Conservation (phyloP, 2,797 vertebrate genomes). For the Halcyon badia region DNA sequence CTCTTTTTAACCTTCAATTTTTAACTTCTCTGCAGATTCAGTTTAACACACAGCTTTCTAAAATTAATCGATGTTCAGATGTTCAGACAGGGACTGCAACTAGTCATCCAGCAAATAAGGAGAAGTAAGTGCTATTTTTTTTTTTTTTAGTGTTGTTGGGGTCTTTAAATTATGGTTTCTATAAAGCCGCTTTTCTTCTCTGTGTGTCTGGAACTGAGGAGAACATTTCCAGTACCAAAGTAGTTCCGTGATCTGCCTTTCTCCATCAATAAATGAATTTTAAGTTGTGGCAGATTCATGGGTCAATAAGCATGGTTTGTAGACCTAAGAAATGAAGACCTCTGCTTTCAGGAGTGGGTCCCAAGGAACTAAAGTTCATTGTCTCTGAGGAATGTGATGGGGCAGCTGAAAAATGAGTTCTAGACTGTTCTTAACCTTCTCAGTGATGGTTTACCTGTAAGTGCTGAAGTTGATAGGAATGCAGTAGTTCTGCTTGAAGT, state of each 20-base stretch:
- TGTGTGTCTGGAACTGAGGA: neutral
- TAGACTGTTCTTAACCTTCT: neutral
- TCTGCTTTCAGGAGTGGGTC: neutral
- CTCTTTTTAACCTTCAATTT: neutral
- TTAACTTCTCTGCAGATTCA: slow-evolving; percentile 78
- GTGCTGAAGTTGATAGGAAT: neutral
- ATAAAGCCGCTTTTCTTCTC: neutral
- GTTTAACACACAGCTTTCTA: slow-evolving; percentile 82
- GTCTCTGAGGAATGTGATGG: neutral
- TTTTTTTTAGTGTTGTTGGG: neutral
- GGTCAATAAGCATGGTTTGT: neutral
- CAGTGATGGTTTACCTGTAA: neutral
- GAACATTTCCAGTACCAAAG: neutral
- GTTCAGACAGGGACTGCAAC: slow-evolving; percentile 35
- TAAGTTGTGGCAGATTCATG: neutral
- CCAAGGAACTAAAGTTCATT: neutral
- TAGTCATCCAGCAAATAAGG: slow-evolving; percentile 77
- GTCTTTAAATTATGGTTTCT: neutral
- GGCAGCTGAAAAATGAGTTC: neutral
- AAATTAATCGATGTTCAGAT: slow-evolving; percentile 57
- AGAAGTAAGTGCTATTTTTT: slow-evolving; percentile 80
- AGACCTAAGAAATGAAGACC: neutral
- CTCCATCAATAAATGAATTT: rapidly evolving
- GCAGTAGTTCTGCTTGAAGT: neutral
- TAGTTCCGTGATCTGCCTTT: neutral